A percentile compares a stretch with the other conserved stretches of the same genome.
Conservation (phyloP, 2,113 vertebrate genomes). For the Cettia cetti region DNA sequence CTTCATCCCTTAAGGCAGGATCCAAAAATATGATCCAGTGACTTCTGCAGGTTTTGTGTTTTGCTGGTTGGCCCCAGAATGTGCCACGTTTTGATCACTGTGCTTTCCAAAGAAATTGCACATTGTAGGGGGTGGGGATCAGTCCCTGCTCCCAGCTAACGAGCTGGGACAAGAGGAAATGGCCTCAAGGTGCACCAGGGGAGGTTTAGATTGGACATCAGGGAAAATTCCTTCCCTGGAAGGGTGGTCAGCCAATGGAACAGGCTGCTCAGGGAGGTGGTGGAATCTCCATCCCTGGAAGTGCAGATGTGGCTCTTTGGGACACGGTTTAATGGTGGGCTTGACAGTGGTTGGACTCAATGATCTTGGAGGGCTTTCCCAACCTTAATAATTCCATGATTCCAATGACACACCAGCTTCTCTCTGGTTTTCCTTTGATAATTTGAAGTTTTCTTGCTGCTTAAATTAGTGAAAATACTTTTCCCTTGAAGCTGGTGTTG, state of each 20-base stretch:
- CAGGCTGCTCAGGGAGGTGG: background rate
- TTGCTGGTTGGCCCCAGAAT: background rate
- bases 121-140: accelerated
- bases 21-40: background rate
- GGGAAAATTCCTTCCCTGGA: background rate
- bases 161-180: accelerated
- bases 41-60: background rate
- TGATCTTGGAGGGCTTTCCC: background rate
- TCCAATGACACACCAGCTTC: background rate
- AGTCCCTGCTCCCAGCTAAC: background rate
- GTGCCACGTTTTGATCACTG: background rate
- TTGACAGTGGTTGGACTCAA: background rate
- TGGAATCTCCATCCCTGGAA: background rate
- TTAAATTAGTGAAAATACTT: background rate
- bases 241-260: background rate
- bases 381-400: background rate
- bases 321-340: background rate
- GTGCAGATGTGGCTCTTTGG: background rate
- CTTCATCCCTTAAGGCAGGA: background rate
- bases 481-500: background rate
- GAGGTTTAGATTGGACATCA: background rate
- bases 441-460: background rate
- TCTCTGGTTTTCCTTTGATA: background rate
- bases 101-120: background rate
- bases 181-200: background rate